phyloP scores from a whole-genome alignment of 2,113 vertebrate genomes.

The Semnornis frantzii region DNA sequence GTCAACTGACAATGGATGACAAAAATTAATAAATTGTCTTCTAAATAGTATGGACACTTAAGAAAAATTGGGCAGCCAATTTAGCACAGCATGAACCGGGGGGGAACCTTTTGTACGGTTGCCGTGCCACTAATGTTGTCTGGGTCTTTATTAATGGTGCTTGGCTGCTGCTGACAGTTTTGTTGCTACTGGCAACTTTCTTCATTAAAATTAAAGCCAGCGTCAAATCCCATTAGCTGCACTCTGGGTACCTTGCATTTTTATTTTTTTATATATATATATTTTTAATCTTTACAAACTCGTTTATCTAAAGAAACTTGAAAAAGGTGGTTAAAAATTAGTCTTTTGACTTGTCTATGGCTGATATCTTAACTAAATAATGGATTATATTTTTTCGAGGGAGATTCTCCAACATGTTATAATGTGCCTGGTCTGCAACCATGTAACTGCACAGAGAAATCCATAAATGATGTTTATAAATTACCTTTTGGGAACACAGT shows the following conservation, averaged over 20 bases:
- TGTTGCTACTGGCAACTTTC: conserved; percentile 90
- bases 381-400: not conserved
- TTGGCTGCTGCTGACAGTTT: conserved; percentile 88
- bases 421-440: not conserved
- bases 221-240: conserved; percentile 86
- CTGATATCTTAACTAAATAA: not conserved
- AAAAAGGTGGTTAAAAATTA: conserved; percentile 6
- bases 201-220: conserved; percentile 90
- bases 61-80: conserved; percentile 89
- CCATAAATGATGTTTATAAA: conserved; percentile 45
- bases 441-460: not conserved
- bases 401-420: not conserved
- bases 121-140: conserved; percentile 81
- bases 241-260: conserved; percentile 78
- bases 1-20: conserved; percentile 88
- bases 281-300: conserved; percentile 40
- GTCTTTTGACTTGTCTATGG: fast-evolving
- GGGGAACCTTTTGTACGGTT: conserved; percentile 82
- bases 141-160: conserved; percentile 87
- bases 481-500: not conserved
- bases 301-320: conserved; percentile 21
- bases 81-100: conserved; percentile 82
- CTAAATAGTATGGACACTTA: conserved; percentile 86
- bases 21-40: conserved; percentile 90
- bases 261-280: conserved; percentile 49